Base-by-base conservation (phyloP, 1,140 invertebrate genomes). In the Phthorimaea operculella region DNA sequence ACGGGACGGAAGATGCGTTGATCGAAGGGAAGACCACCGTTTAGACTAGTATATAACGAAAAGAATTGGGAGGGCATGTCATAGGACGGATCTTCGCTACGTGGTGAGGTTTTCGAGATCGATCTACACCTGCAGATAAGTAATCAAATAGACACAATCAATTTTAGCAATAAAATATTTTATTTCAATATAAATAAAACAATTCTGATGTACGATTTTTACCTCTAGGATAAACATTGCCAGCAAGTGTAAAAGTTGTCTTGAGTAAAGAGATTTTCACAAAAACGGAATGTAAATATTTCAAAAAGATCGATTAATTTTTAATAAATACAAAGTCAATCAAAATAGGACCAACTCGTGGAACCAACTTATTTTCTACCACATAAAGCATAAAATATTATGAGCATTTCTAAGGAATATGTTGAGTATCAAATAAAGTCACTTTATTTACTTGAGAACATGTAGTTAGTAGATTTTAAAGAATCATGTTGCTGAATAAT, bases 81-180 rank as follows among this genome's bases (percentile, higher is more conserved):
- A n/a, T n/a, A n/a, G n/a, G n/a, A n/a, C n/a, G n/a, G n/a, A n/a
- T n/a, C n/a, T n/a, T n/a, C n/a, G n/a, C n/a, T n/a, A n/a, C n/a
- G n/a, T n/a, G n/a, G n/a, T n/a, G n/a, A n/a, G n/a, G n/a, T n/a
- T n/a, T n/a, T n/a, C n/a, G n/a, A n/a, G n/a, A n/a, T n/a, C n/a
- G n/a, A n/a, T n/a, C n/a, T n/a, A n/a, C n/a, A n/a, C n/a, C n/a
- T n/a, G n/a, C n/a, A n/a, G n/a, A n/a, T n/a, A n/a, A n/a, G n/a
- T n/a, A n/a, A n/a, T n/a, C n/a, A n/a, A 39, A 12, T 12, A 39
- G 10, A 39, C n/a, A 39, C 10, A n/a, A 5, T 12, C 8, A 12
- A 4, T 39, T 39, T 39, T 36, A 75, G 74, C 75, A 75, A 77
- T 80, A 79, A 75, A 81, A 79, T 78, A 80, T 72, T 77, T 73